A percentile compares a stretch with the other conserved stretches of the same genome.
Evolutionary conservation across 2,113 vertebrate genomes (phyloP).

Genomic region (Galeopterus variegatus): DNA sequence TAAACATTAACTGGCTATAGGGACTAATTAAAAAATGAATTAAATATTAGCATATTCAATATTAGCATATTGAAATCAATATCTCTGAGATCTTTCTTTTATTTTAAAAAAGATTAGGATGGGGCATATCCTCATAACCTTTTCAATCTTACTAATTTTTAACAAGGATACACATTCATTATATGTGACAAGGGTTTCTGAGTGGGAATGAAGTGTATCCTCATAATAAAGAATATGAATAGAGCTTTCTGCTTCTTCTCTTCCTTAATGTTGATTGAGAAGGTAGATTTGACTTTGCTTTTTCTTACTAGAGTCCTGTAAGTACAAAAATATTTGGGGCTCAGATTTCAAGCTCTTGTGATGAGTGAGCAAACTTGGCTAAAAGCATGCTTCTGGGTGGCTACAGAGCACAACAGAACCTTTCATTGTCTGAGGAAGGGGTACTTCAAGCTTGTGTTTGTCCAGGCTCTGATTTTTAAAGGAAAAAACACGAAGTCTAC

Average conservation of each 20-base stretch:
- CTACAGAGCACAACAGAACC: conserved; percentile 17
- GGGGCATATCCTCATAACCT: background rate
- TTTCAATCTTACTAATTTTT: conserved; percentile 9
- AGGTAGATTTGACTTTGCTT: background rate
- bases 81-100: background rate
- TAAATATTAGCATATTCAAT: background rate
- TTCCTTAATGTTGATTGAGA: background rate
- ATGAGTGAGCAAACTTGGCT: background rate
- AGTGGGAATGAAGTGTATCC: background rate
- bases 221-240: background rate
- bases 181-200: background rate
- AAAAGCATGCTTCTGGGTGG: background rate
- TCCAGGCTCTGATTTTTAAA: conserved; percentile 51
- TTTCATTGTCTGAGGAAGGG: conserved; percentile 58
- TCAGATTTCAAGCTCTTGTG: background rate
- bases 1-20: background rate
- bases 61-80: background rate
- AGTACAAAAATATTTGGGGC: background rate
- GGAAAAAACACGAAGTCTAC: background rate
- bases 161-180: background rate
- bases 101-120: background rate
- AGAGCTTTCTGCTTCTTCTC: background rate
- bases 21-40: background rate
- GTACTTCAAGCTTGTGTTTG: background rate
- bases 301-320: background rate